Conservation (phyloP, 2,888 invertebrate species). For the Xestia xanthographa region DNA sequence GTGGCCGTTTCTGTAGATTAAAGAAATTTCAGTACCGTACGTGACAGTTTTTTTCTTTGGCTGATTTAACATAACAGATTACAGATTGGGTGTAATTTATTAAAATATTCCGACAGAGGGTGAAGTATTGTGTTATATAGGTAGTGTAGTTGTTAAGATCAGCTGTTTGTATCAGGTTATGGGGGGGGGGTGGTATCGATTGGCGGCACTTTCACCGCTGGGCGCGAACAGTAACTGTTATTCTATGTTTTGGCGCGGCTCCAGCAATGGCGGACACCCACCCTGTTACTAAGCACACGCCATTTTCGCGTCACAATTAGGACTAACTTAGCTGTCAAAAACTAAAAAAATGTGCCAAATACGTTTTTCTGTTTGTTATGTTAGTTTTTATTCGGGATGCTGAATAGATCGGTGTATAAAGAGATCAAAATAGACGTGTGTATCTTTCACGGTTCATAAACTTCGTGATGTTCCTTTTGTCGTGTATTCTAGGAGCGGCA, state of each 20-base stretch:
- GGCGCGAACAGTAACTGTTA: constrained; percentile 71
- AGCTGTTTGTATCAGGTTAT: constrained; percentile 81
- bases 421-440: constrained; percentile 34
- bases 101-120: constrained; percentile 21
- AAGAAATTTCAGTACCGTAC: constrained; percentile 24
- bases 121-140: constrained; percentile 37
- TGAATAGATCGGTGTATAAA: constrained; percentile 23
- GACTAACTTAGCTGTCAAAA: constrained; percentile 26
- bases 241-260: constrained; percentile 83
- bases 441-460: constrained; percentile 53
- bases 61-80: neutral
- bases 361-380: neutral
- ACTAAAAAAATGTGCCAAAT: neutral
- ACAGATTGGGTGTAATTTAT: constrained; percentile 12
- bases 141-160: constrained; percentile 69
- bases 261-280: constrained; percentile 78
- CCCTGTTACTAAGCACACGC: constrained; percentile 76
- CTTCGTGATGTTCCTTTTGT: constrained; percentile 44
- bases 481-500: constrained; percentile 33
- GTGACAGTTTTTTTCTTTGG: constrained; percentile 17
- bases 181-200: constrained; percentile 81
- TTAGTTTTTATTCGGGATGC: constrained; percentile 1
- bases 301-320: constrained; percentile 57
- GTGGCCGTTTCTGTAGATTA: constrained; percentile 16
- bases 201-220: constrained; percentile 80